Conservation (phyloP, 2,888 invertebrate species). For the Furcula furcula region DNA sequence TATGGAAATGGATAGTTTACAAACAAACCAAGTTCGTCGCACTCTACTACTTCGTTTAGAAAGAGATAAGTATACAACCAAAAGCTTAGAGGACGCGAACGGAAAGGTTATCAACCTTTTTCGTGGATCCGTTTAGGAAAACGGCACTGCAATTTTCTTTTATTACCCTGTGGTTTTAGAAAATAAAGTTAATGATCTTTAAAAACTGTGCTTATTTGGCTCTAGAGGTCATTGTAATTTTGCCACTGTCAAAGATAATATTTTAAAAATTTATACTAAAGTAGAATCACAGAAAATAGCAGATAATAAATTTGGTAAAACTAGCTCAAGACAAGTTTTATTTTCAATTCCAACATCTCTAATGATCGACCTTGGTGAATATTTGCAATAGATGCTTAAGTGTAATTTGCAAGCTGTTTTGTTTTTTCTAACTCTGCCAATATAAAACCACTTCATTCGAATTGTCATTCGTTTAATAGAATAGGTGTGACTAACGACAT, state of each 20-base stretch:
- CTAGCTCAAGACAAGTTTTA: too few relatives aligned
- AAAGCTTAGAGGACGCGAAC: slow-evolving; percentile 42
- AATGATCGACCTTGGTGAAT: background rate
- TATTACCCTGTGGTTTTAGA: too few relatives aligned
- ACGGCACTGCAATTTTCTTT: slow-evolving; percentile 48
- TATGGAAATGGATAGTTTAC: slow-evolving; percentile 57
- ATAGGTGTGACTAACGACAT: background rate
- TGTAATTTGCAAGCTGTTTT: too few relatives aligned
- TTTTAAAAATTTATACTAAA: too few relatives aligned
- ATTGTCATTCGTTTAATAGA: background rate
- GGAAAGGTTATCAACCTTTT: slow-evolving; percentile 66
- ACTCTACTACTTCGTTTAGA: slow-evolving; percentile 38
- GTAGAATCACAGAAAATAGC: too few relatives aligned
- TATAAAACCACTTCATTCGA: background rate
- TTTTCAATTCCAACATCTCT: too few relatives aligned
- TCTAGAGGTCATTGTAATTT: too few relatives aligned
- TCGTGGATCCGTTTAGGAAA: slow-evolving; percentile 47
- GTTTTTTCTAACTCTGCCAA: too few relatives aligned
- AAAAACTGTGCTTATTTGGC: too few relatives aligned
- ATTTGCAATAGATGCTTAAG: too few relatives aligned
- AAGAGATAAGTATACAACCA: slow-evolving; percentile 42
- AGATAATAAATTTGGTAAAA: too few relatives aligned
- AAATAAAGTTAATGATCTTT: slow-evolving; percentile 11
- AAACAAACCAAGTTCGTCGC: slow-evolving; percentile 63
- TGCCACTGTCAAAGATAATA: too few relatives aligned